These are phyloP conservation scores for Aricia agestis DNA, from an alignment of 1,140 invertebrate genomes.

Conservation along the genomic window DNA sequence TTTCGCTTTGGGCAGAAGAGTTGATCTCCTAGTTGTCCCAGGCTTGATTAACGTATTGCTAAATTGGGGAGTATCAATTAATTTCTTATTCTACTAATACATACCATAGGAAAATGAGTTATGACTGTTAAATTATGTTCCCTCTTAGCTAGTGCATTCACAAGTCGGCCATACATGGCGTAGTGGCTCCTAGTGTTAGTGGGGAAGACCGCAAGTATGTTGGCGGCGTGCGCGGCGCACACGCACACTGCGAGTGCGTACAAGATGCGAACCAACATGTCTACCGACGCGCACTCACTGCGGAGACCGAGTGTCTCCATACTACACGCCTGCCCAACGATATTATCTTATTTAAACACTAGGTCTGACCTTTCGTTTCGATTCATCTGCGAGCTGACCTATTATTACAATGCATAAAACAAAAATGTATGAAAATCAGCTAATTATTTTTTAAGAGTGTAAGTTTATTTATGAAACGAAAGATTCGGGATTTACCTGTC, in stretches of 20 bases:
- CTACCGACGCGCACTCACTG: conserved; percentile 48
- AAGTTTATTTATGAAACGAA: background rate
- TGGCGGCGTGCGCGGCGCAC: conserved; percentile 47
- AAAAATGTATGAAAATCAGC: background rate
- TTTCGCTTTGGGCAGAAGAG: too few species aligned
- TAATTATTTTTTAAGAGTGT: too few species aligned
- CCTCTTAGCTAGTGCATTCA: conserved; percentile 78
- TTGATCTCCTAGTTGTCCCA: too few species aligned
- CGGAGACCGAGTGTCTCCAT: conserved; percentile 18
- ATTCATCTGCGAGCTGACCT: conserved; percentile 3
- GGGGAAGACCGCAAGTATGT: conserved; percentile 65
- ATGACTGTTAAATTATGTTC: conserved; percentile 84
- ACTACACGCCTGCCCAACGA: conserved; percentile 12
- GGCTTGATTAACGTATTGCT: too few species aligned
- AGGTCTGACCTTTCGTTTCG: conserved; percentile 25
- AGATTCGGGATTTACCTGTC: background rate
- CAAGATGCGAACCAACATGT: conserved; percentile 55
- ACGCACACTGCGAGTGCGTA: conserved; percentile 42
- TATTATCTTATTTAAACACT: conserved; percentile 16
- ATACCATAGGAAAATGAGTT: conserved; percentile 78
- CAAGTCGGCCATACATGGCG: conserved; percentile 74
- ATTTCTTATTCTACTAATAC: conserved; percentile 27
- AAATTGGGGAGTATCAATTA: background rate
- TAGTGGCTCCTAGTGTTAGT: conserved; percentile 74
- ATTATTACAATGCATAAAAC: background rate